phyloP scores from a whole-genome alignment of 2,797 vertebrate genomes.

The Acestrorhynchus altus region DNA sequence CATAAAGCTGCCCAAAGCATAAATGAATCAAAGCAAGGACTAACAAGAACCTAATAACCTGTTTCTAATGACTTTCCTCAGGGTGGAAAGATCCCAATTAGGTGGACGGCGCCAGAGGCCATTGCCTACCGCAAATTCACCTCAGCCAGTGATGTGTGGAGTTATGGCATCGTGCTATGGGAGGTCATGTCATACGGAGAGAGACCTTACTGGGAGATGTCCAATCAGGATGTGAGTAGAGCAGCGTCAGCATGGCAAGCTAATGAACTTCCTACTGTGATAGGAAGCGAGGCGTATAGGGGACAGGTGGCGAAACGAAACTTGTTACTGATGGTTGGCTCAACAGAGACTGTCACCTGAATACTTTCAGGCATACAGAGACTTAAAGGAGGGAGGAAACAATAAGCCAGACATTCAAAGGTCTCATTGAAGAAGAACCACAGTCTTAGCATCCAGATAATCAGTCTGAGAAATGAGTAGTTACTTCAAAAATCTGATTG shows the following conservation, averaged over 20 bases:
- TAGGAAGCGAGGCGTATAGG: conserved; percentile 63
- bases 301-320: conserved; percentile 64
- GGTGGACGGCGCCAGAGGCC: conserved; percentile 97
- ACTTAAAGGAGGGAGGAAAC: conserved; percentile 6
- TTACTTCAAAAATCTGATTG: not conserved
- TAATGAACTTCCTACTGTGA: conserved; percentile 63
- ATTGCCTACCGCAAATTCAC: conserved; percentile 98
- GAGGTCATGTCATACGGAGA: conserved; percentile 99
- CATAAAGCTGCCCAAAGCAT: not conserved
- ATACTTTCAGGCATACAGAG: conserved; percentile 24
- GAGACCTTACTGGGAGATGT: conserved; percentile 99
- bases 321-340: conserved; percentile 53
- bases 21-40: not conserved
- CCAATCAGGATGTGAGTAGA: conserved; percentile 83
- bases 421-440: conserved; percentile 11
- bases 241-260: conserved; percentile 54
- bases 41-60: conserved; percentile 27
- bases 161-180: conserved; percentile 97
- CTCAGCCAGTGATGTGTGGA: conserved; percentile 96
- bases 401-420: conserved; percentile 2
- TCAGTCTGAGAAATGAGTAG: conserved; percentile 6
- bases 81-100: conserved; percentile 98
- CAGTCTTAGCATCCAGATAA: not conserved
- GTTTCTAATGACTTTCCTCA: conserved; percentile 62
- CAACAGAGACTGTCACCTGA: conserved; percentile 35